These are phyloP conservation scores for Ophioderma brevispina DNA, from an alignment of 35 echinoderm and acorn worm genomes.

Conservation along the genomic window DNA sequence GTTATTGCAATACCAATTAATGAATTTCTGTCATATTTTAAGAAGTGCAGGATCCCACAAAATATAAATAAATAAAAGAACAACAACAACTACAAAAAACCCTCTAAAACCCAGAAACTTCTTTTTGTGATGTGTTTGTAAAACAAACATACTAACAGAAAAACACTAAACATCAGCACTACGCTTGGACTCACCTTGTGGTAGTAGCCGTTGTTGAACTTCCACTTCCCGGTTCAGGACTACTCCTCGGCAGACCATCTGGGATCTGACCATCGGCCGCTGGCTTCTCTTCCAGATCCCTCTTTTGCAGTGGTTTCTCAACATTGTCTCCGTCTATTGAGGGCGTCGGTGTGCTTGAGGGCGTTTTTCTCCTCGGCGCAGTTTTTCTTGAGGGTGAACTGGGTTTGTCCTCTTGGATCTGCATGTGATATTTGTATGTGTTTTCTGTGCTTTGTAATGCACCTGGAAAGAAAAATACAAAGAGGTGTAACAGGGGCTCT, in stretches of 20 bases:
- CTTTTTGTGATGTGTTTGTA: no score
- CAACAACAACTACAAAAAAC: no score
- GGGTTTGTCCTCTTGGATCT: constrained; percentile 57
- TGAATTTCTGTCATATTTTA: no score
- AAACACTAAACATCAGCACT: no score
- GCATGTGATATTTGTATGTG: constrained; percentile 86
- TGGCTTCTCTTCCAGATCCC: constrained; percentile 35
- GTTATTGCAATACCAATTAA: no score
- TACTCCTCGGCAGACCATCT: constrained; percentile 3
- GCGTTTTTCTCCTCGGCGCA: neutral
- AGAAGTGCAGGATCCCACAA: no score
- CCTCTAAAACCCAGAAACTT: no score
- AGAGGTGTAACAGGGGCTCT: no score
- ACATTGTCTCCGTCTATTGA: neutral
- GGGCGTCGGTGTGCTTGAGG: neutral
- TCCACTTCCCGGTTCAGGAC: neutral
- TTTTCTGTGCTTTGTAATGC: constrained; percentile 76
- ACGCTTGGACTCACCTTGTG: constrained; percentile 44
- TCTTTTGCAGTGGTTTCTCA: constrained; percentile 41
- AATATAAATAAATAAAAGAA: no score
- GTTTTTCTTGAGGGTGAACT: constrained; percentile 20
- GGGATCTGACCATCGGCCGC: neutral
- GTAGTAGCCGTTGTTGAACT: constrained; percentile 9
- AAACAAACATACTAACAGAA: no score
- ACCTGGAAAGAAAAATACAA: no score